These are phyloP conservation scores for Gisinianus flammeolus DNA, from an alignment of 2,888 invertebrate genomes.

Conservation along the genomic window DNA sequence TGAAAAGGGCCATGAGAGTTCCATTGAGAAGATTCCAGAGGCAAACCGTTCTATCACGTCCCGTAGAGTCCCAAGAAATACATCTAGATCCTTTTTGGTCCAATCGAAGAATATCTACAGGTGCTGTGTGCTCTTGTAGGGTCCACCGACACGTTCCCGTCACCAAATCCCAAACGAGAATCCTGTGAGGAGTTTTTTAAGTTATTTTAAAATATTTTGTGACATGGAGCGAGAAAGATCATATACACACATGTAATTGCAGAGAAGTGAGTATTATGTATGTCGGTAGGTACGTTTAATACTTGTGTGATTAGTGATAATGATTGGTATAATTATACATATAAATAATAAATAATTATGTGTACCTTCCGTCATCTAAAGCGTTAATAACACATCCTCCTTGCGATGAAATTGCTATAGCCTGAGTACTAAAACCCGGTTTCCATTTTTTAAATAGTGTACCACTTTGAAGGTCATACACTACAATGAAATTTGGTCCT, in stretches of 20 bases:
- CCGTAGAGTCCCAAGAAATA: slow-evolving; percentile 75
- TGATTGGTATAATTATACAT: too few relatives aligned
- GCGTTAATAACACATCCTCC: slow-evolving; percentile 85
- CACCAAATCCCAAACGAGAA: slow-evolving; percentile 84
- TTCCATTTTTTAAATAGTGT: slow-evolving; percentile 92
- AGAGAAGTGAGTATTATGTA: too few relatives aligned
- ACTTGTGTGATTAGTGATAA: too few relatives aligned
- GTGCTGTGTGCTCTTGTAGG: slow-evolving; percentile 78
- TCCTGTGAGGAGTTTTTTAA: too few relatives aligned
- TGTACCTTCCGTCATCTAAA: slow-evolving; percentile 79
- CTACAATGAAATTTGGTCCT: slow-evolving; percentile 85
- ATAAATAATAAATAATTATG: too few relatives aligned
- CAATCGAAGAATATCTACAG: slow-evolving; percentile 75
- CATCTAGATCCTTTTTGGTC: slow-evolving; percentile 76
- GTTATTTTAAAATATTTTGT: too few relatives aligned
- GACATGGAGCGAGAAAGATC: too few relatives aligned
- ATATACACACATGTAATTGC: too few relatives aligned
- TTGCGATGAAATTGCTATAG: slow-evolving; percentile 82
- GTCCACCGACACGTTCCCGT: slow-evolving; percentile 81
- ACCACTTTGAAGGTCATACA: slow-evolving; percentile 87
- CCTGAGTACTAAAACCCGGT: slow-evolving; percentile 80
- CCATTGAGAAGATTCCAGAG: slow-evolving; percentile 83
- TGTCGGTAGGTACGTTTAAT: too few relatives aligned
- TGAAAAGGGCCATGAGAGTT: slow-evolving; percentile 77
- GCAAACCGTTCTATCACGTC: slow-evolving; percentile 76